Percentiles rank a stretch among this genome's conserved stretches.
These are phyloP conservation scores for Chouioia cunea DNA, from an alignment of 2,888 invertebrate species.

Conservation along the genomic window DNA sequence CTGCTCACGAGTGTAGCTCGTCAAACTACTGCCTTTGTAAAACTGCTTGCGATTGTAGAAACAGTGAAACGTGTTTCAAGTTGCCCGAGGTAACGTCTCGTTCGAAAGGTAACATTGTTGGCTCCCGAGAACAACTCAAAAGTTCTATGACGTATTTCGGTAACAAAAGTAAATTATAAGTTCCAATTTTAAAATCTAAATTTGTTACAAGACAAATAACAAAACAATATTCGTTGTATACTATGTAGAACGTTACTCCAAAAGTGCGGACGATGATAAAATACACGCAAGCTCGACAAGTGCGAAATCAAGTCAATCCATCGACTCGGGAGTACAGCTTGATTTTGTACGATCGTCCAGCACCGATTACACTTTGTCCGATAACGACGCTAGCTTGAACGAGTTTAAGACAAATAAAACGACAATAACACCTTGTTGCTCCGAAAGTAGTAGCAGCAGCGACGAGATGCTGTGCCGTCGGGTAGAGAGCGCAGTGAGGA, in stretches of 20 bases:
- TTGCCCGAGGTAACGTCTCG: no score
- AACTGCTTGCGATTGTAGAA: neutral
- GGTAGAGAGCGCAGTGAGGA: conserved; percentile 56
- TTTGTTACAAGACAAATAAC: no score
- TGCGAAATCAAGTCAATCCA: conserved; percentile 42
- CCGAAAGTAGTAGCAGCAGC: conserved; percentile 1
- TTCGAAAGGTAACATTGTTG: no score
- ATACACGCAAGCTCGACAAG: neutral
- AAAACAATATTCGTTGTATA: no score
- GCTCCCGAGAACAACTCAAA: no score
- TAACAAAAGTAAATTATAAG: neutral
- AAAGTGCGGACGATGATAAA: neutral
- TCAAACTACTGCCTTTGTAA: neutral
- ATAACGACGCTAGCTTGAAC: neutral
- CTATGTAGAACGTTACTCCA: no score
- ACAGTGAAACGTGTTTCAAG: no score
- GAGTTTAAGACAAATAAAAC: neutral
- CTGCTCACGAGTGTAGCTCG: conserved; percentile 9
- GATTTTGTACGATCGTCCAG: conserved; percentile 44
- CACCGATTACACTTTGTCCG: conserved; percentile 1
- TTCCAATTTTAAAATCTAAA: no score
- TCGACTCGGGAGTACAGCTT: conserved; percentile 54
- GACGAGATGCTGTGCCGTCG: conserved; percentile 47
- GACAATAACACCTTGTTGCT: neutral
- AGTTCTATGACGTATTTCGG: neutral